Conservation (phyloP, 2,113 vertebrate genomes). For the Caracal caracal region DNA sequence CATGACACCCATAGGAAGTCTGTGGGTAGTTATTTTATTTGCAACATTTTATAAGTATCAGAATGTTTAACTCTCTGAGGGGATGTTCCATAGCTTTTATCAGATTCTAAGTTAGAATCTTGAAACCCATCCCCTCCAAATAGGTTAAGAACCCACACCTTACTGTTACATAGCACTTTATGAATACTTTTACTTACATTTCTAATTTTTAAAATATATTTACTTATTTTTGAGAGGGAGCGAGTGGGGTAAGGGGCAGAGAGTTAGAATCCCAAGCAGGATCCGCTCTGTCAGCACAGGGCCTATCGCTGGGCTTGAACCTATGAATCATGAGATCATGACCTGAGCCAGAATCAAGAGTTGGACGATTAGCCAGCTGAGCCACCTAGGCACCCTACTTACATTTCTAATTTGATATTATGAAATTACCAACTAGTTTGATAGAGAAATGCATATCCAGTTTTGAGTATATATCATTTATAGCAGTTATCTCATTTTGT, state of each 20-base stretch:
- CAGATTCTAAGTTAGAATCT: neutral
- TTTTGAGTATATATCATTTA: neutral
- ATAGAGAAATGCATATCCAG: neutral
- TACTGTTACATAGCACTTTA: neutral
- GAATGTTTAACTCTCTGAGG: neutral
- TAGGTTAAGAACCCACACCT: neutral
- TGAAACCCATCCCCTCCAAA: neutral
- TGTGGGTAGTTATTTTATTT: slow-evolving; percentile 2
- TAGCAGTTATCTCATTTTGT: neutral
- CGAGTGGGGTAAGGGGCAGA: too few species aligned
- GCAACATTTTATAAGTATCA: slow-evolving; percentile 5
- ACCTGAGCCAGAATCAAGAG: too few species aligned
- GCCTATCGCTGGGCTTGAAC: too few species aligned
- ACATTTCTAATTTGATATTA: neutral
- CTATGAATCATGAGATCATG: too few species aligned
- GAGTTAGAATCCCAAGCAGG: too few species aligned
- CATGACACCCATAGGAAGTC: neutral
- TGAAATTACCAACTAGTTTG: neutral
- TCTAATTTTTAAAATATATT: neutral
- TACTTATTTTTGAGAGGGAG: too few species aligned
- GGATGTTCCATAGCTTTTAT: neutral
- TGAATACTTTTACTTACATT: neutral
- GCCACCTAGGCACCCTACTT: neutral
- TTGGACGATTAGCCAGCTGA: too few species aligned
- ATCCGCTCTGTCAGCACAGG: too few species aligned